A percentile compares a stretch with the other conserved stretches of the same genome.
Conservation (phyloP, 2,113 vertebrate genomes). For the Zapornia atra region DNA sequence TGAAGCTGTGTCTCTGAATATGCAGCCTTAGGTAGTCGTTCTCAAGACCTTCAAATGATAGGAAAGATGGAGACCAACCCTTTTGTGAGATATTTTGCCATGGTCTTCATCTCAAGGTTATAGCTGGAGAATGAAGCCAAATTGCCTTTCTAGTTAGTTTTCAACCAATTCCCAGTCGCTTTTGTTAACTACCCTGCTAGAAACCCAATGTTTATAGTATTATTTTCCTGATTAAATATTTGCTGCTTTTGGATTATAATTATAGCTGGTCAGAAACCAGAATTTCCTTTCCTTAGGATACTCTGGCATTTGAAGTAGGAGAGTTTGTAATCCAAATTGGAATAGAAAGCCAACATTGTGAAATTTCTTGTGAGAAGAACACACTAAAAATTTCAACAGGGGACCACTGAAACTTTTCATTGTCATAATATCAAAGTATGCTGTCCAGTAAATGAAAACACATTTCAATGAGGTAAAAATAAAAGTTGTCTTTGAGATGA, state of each 20-base stretch:
- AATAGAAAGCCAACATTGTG: slow-evolving; percentile 7
- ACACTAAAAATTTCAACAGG: background rate
- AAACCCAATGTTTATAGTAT: slow-evolving; percentile 9
- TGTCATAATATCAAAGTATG: slow-evolving; percentile 12
- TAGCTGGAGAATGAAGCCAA: background rate
- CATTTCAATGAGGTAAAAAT: background rate
- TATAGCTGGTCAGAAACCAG: slow-evolving; percentile 27
- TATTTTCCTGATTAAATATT: slow-evolving; percentile 46
- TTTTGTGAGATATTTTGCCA: background rate
- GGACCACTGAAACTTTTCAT: slow-evolving; percentile 30
- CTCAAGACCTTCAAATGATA: background rate
- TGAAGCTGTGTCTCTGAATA: background rate
- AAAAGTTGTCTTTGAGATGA: background rate
- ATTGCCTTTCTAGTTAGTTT: background rate
- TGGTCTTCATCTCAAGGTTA: background rate
- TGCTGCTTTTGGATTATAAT: slow-evolving; percentile 40
- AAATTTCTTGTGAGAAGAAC: slow-evolving; percentile 30
- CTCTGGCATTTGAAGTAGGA: slow-evolving; percentile 16
- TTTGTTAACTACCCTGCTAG: background rate
- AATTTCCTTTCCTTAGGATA: slow-evolving; percentile 54
- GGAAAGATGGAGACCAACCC: background rate
- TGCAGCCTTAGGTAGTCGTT: background rate
- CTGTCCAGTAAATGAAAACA: slow-evolving; percentile 30
- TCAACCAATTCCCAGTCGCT: background rate
- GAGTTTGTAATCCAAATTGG: background rate